Evolutionary conservation across 2,113 vertebrate genomes (phyloP), one percentile per base, ranked within the genome.

Genomic region (Chaetops frenatus): DNA sequence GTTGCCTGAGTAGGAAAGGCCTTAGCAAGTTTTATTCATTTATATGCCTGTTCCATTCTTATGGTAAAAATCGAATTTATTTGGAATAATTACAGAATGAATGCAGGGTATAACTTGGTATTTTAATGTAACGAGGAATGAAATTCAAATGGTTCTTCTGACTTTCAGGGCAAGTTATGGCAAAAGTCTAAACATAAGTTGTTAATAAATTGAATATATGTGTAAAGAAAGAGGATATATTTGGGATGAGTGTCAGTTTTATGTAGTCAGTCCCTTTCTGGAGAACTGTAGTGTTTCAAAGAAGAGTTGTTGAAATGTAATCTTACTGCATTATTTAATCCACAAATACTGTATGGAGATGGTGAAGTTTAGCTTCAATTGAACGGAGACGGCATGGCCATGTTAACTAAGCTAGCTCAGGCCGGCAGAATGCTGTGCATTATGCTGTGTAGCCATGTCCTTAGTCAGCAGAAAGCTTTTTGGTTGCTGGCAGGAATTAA

Each of bases 301-400:
- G 24, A 8, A 50, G 22, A n/a, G 38, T 36, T 92, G 33, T 78
- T 81, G 22, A 44, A 33, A 2, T 61, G 27, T 40, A 47, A 35
- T 13, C 21, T 51, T 60, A 23, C 33, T 60, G 38, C 62, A 69
- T 60, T 86, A 33, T 77, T 77, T 51, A 51, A 19, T 33, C 45
- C 54, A 69, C 45, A 77, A 18, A 33, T 15, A 33, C 21, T 58
- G 1, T 24, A 17, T 14, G 16, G 29, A 35, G 74, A 15, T 9
- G 33, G 6, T 1, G 2, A 45, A 61, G 36, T 78, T 85, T 36
- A 88, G 6, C 31, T 78, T 24, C 24, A 74, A 42, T 29, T 40
- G 23, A 64, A 42, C 21, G 28, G 50, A 81, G 28, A 7, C 40
- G 60, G 8, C 0, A 0, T 70, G 51, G 28, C 76, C 23, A 10